phyloP scores from a whole-genome alignment of 2,113 vertebrate species.

The Nycticorax nycticorax region DNA sequence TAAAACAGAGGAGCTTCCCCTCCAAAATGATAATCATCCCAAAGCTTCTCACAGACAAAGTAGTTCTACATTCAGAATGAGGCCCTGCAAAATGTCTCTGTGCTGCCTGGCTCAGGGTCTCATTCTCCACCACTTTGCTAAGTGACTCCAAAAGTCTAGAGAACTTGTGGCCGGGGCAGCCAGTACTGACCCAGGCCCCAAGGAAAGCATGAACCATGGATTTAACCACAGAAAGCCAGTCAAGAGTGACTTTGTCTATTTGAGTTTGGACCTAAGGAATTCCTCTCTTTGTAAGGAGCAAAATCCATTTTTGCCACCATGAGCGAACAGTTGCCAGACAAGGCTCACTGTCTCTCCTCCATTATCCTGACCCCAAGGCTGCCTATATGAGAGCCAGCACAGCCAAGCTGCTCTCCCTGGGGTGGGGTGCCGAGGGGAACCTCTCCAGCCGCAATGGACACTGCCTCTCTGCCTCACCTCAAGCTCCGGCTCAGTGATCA shows the following conservation, averaged over 20 bases:
- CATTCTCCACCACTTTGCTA: not conserved
- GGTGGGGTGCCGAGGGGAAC: not conserved
- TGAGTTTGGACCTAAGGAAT: not conserved
- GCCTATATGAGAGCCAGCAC: not conserved
- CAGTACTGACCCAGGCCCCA: not conserved
- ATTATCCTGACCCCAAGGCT: not conserved
- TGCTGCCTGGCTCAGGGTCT: not conserved
- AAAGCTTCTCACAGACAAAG: not conserved
- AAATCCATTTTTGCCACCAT: not conserved
- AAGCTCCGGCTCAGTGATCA: not conserved
- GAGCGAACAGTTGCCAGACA: not conserved
- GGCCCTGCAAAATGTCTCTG: not conserved
- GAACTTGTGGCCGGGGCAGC: not conserved
- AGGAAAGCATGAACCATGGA: not conserved
- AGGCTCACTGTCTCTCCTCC: not conserved
- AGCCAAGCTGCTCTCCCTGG: not conserved
- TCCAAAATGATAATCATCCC: not conserved
- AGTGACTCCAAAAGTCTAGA: not conserved
- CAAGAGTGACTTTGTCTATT: not conserved
- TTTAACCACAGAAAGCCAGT: not conserved
- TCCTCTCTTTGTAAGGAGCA: not conserved
- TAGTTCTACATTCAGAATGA: not conserved
- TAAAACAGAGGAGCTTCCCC: not conserved
- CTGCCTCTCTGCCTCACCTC: not conserved
- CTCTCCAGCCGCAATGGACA: accelerated